A percentile compares a stretch with the other conserved stretches of the same genome.
These are phyloP conservation scores for Protophormia terraenovae DNA, from an alignment of 2,888 invertebrate genomes.

Conservation along the genomic window DNA sequence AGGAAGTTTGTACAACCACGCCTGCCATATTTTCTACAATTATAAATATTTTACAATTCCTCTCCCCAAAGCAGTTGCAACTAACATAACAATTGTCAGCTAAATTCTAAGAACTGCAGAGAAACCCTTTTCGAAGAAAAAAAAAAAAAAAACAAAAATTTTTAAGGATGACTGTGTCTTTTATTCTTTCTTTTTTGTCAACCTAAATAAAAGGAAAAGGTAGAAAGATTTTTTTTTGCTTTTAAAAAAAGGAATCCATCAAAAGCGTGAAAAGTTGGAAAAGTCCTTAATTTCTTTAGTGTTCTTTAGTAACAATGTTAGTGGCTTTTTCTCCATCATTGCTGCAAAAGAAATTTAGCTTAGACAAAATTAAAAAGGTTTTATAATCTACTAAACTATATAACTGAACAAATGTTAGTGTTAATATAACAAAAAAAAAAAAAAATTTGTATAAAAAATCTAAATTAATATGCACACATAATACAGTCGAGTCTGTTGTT, in stretches of 20 bases:
- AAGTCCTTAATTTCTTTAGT: slow-evolving; percentile 62
- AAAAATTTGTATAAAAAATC: background rate
- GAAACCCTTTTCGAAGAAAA: background rate
- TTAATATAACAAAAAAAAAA: background rate
- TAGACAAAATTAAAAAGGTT: background rate
- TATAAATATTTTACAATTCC: slow-evolving; percentile 34
- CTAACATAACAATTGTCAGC: slow-evolving; percentile 54
- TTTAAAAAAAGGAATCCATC: background rate
- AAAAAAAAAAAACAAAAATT: background rate
- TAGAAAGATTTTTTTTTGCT: background rate
- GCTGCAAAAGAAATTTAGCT: background rate
- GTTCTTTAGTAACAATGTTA: slow-evolving; percentile 50
- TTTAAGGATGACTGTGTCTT: background rate
- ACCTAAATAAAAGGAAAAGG: too few species aligned
- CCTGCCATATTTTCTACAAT: slow-evolving; percentile 57
- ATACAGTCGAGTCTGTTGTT: slow-evolving; percentile 5
- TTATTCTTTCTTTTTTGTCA: background rate
- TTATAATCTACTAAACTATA: slow-evolving; percentile 56
- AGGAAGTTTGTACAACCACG: slow-evolving; percentile 39
- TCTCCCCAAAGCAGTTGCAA: background rate
- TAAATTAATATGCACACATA: background rate
- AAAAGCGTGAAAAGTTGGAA: slow-evolving; percentile 60
- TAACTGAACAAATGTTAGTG: slow-evolving; percentile 54
- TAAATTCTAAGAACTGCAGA: slow-evolving; percentile 8
- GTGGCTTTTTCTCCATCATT: background rate